Evolutionary conservation across 2,113 vertebrate genomes (phyloP).

Genomic region (Proteles cristata): DNA sequence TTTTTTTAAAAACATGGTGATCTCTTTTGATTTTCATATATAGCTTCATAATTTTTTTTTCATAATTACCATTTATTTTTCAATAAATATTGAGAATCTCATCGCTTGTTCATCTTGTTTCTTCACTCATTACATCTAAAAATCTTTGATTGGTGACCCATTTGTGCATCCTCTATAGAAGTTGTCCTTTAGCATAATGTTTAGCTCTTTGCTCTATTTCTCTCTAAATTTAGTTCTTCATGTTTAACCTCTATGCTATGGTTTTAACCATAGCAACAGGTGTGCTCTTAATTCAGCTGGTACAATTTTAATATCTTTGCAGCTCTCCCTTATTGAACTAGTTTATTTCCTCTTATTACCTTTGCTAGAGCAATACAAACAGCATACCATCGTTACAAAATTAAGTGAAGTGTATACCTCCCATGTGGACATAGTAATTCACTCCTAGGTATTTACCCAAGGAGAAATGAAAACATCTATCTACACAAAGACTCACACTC

Average conservation of each 20-base stretch:
- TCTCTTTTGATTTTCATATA: not conserved
- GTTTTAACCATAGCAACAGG: not conserved
- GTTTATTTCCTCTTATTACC: not conserved
- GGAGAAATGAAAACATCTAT: not conserved
- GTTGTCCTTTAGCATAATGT: not conserved
- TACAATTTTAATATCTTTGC: not conserved
- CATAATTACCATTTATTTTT: not conserved
- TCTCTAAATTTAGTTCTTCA: not conserved
- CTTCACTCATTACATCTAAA: not conserved
- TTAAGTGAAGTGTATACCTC: not conserved
- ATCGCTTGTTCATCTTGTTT: not conserved
- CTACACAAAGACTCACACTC: not conserved
- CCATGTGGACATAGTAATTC: not conserved
- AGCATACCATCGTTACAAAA: not conserved
- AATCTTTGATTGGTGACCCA: not conserved
- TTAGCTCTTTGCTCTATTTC: not conserved
- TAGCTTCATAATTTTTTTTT: not conserved
- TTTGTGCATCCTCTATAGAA: not conserved
- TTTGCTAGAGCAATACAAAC: not conserved
- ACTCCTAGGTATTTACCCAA: not conserved
- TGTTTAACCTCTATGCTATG: not conserved
- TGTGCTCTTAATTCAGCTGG: not conserved
- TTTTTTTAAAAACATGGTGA: not conserved
- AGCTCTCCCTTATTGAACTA: not conserved
- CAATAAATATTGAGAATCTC: not conserved